A percentile compares a stretch with the other conserved stretches of the same genome.
Evolutionary conservation across 2,797 vertebrate species (phyloP).

Genomic region (Artibeus jamaicensis): DNA sequence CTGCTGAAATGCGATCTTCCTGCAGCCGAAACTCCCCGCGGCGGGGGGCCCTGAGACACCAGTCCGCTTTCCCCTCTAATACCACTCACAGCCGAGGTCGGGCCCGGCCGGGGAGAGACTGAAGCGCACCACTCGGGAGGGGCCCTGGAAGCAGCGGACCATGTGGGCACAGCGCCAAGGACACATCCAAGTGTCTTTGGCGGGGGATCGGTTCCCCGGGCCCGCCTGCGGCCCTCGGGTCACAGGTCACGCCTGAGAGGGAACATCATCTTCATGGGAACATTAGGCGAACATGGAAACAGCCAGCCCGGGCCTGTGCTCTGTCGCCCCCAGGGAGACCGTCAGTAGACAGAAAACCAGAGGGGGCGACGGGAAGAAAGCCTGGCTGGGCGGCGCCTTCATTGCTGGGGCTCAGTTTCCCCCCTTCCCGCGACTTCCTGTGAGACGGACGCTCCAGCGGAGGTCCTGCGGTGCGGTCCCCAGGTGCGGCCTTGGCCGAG

Average conservation of each 20-base stretch:
- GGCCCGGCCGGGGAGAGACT: too few relatives aligned
- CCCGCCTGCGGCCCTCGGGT: neutral
- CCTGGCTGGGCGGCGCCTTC: neutral
- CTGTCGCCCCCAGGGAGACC: slow-evolving; percentile 57
- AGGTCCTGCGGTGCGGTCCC: neutral
- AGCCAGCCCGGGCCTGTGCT: slow-evolving; percentile 29
- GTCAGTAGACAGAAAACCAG: neutral
- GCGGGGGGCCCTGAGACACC: slow-evolving; percentile 3
- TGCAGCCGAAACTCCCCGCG: neutral
- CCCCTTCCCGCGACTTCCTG: neutral
- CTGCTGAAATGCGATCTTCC: neutral
- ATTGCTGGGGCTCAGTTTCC: neutral
- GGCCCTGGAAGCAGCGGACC: too few relatives aligned
- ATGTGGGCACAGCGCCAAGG: too few relatives aligned
- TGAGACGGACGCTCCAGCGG: neutral
- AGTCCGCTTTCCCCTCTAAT: too few relatives aligned
- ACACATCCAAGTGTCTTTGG: too few relatives aligned
- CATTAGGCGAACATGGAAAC: slow-evolving; percentile 56
- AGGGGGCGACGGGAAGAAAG: neutral
- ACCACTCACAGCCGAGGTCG: too few relatives aligned
- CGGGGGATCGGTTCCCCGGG: neutral
- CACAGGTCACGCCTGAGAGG: slow-evolving; percentile 49
- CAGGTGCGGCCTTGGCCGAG: neutral
- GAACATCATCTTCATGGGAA: slow-evolving; percentile 71
- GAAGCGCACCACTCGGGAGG: too few relatives aligned